These are phyloP conservation scores for Agrochola macilenta DNA, from an alignment of 2,888 invertebrate genomes.

Conservation along the genomic window DNA sequence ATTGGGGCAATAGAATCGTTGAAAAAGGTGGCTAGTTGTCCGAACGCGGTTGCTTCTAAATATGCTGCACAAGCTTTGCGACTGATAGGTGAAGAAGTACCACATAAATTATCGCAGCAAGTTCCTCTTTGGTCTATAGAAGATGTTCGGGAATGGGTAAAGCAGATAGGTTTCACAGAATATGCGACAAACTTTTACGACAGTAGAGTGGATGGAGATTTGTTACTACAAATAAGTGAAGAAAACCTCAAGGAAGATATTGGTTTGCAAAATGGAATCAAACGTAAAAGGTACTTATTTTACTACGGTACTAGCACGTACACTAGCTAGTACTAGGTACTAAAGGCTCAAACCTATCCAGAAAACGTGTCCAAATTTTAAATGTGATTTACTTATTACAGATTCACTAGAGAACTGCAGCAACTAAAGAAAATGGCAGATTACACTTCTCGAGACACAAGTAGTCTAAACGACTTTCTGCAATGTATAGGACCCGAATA, in stretches of 20 bases:
- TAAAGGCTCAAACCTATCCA: not conserved
- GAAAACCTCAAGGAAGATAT: constrained; percentile 98
- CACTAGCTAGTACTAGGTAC: too few relatives aligned
- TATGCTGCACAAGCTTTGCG: constrained; percentile 98
- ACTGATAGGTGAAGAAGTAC: constrained; percentile 98
- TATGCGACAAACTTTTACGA: constrained; percentile 96
- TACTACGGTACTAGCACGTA: not conserved
- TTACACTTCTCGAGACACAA: constrained; percentile 97
- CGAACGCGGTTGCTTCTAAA: constrained; percentile 99
- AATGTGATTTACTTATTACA: constrained; percentile 73
- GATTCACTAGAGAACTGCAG: constrained; percentile 97
- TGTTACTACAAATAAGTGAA: constrained; percentile 97
- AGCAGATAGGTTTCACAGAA: constrained; percentile 98
- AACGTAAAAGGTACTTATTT: constrained; percentile 93
- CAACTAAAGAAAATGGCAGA: constrained; percentile 98
- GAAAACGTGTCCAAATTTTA: not conserved
- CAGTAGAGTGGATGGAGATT: constrained; percentile 98
- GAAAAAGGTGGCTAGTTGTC: constrained; percentile 99
- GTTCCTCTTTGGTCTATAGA: constrained; percentile 99
- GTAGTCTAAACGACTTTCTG: constrained; percentile 96
- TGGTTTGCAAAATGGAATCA: constrained; percentile 97
- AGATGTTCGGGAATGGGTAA: constrained; percentile 99
- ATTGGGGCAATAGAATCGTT: constrained; percentile 98
- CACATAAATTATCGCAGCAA: constrained; percentile 99
- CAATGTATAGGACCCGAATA: constrained; percentile 96